Base-by-base conservation (phyloP, 2,113 vertebrate genomes). In the Platycercus adscitus region DNA sequence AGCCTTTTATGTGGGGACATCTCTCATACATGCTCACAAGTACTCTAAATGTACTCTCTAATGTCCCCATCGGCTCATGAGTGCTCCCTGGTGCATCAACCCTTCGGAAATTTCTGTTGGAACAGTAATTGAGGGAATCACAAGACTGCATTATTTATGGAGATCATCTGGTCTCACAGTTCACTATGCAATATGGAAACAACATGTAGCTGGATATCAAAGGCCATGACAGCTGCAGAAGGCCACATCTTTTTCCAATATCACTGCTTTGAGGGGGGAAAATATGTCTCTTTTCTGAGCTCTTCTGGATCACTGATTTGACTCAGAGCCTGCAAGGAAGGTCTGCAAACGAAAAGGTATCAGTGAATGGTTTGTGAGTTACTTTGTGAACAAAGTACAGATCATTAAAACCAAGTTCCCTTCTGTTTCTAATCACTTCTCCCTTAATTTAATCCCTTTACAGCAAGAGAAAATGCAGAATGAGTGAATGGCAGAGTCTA, bases 191-290 rank as follows among this genome's bases (percentile, higher is more conserved):
- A 81, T 94, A 95, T 95, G 91, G 69, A 94, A 97, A 96, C 70
- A 94, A 93, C 80, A 75, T 92, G 93, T 58, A 95, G 80, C 66
- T 88, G 83, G 81, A 93, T 94, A 93, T 94, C 86, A 96, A 97
- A 97, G 83, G 89, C 93, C 95, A 85, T 93, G 89, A 91, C 63
- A 94, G 53, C 79, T 93, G 75, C 58, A 81, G 46, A 95, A 44
- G 68, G 68, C 91, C 91, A 95, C 93, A 93, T 92, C 69, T 97
- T 96, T 96, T 96, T 97, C 77, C 65, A 95, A 97, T 94, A 96
- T 86, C 83, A 61, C 18, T 92, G 53, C 88, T 96, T 70, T 90
- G 71, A 80, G 83, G 19, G 14, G 17, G 12, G 20, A 1, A 5
- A 26, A 81, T 89, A 86, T 7, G 17, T 83, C 93, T 93, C 68